Evolutionary conservation across 1,140 invertebrate species (phyloP).

Genomic region (Scaptomyza graminum): DNA sequence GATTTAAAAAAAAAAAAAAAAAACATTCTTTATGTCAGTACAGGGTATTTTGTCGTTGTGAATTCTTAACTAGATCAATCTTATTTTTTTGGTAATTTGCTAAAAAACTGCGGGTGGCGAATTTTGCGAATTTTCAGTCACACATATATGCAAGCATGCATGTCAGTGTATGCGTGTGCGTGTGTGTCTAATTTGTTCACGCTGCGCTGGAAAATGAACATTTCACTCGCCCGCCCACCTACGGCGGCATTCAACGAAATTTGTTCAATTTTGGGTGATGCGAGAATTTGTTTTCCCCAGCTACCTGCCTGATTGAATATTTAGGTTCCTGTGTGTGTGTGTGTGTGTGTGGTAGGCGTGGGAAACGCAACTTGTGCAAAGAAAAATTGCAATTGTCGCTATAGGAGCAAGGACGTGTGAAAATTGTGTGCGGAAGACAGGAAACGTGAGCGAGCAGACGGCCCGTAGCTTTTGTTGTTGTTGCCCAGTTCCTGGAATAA

Average conservation of each 20-base stretch:
- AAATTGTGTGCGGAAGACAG: slow-evolving; percentile 67
- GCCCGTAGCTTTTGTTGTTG: slow-evolving; percentile 17
- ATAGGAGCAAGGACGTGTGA: slow-evolving; percentile 53
- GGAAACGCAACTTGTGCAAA: slow-evolving; percentile 49
- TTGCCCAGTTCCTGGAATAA: slow-evolving; percentile 21
- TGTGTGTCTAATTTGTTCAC: slow-evolving; percentile 46
- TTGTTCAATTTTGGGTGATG: slow-evolving; percentile 44
- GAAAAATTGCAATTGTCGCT: slow-evolving; percentile 67
- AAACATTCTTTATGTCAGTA: background rate
- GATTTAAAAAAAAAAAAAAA: too few relatives aligned
- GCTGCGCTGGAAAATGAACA: slow-evolving; percentile 34
- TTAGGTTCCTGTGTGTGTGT: background rate
- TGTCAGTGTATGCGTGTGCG: slow-evolving; percentile 11
- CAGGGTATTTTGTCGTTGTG: background rate
- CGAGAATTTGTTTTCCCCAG: slow-evolving; percentile 20
- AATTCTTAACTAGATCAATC: background rate
- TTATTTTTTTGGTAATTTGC: slow-evolving; percentile 23
- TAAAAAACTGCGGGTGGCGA: slow-evolving; percentile 61
- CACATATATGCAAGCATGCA: slow-evolving; percentile 9
- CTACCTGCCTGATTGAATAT: slow-evolving; percentile 50
- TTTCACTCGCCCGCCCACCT: slow-evolving; percentile 65
- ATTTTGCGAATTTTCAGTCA: slow-evolving; percentile 65
- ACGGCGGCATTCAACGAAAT: slow-evolving; percentile 55
- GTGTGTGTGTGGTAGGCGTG: slow-evolving; percentile 50
- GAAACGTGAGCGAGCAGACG: slow-evolving; percentile 51